Evolutionary conservation across 1,140 invertebrate species (phyloP).

Genomic region (Zophobas atratus): DNA sequence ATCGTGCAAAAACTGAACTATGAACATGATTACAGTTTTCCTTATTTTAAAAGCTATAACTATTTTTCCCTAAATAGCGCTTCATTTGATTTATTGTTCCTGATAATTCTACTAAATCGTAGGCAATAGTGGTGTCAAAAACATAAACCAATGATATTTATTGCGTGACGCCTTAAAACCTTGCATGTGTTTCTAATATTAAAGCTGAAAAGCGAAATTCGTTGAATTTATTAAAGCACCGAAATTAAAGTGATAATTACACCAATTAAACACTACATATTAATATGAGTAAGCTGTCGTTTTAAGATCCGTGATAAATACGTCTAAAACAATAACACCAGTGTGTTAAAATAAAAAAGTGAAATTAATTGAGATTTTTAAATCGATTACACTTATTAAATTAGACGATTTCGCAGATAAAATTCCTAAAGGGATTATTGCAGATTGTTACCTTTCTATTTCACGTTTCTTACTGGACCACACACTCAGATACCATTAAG

Average conservation of each 20-base stretch:
- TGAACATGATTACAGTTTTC: too few species aligned
- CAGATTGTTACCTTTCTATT: constrained; percentile 5
- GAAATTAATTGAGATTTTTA: too few species aligned
- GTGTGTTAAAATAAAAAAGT: too few species aligned
- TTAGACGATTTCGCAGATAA: not conserved
- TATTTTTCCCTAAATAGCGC: too few species aligned
- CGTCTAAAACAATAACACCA: too few species aligned
- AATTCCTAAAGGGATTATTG: constrained; percentile 2
- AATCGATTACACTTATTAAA: too few species aligned
- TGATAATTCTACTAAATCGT: too few species aligned
- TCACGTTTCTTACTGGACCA: not conserved
- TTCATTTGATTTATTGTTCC: too few species aligned
- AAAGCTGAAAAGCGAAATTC: not conserved
- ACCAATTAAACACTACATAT: not conserved
- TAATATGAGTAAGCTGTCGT: not conserved
- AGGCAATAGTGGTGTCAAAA: not conserved
- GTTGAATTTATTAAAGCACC: not conserved
- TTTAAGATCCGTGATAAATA: not conserved
- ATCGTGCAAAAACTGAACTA: too few species aligned
- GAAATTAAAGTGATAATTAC: not conserved
- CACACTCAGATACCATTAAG: not conserved
- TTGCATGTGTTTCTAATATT: too few species aligned
- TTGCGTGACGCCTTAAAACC: too few species aligned
- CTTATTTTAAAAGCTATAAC: too few species aligned
- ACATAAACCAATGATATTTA: not conserved